phyloP scores from a whole-genome alignment of 2,797 vertebrate genomes.

The Silurus lanzhouensis region DNA sequence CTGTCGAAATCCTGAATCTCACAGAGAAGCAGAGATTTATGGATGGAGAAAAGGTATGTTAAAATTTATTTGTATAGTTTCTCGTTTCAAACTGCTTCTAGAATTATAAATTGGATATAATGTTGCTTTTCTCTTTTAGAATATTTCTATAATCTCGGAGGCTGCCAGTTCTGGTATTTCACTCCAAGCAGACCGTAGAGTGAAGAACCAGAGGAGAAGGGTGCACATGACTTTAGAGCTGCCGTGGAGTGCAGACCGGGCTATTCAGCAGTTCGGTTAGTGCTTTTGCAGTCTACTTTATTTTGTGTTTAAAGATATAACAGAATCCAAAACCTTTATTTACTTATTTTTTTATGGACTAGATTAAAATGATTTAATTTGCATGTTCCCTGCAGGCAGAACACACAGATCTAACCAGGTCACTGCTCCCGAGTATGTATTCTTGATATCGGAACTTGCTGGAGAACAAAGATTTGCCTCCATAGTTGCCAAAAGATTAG shows the following conservation, averaged over 20 bases:
- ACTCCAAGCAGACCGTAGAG: slow-evolving; percentile 92
- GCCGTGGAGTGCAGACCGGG: slow-evolving; percentile 96
- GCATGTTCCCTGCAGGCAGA: slow-evolving; percentile 75
- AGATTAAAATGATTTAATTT: not conserved
- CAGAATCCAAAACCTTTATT: not conserved
- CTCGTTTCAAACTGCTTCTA: not conserved
- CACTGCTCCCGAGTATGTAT: slow-evolving; percentile 96
- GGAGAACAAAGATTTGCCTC: slow-evolving; percentile 98
- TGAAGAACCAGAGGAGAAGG: slow-evolving; percentile 92
- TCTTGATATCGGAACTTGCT: slow-evolving; percentile 96
- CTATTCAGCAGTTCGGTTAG: slow-evolving; percentile 97
- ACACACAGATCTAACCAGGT: slow-evolving; percentile 98
- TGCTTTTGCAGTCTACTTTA: not conserved
- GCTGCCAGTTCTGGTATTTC: slow-evolving; percentile 98
- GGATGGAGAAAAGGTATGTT: slow-evolving; percentile 93
- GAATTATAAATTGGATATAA: slow-evolving; percentile 6
- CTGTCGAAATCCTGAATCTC: slow-evolving; percentile 96
- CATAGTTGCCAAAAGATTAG: slow-evolving; percentile 96
- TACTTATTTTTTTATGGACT: not conserved
- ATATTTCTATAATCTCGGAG: slow-evolving; percentile 98
- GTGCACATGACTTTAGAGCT: slow-evolving; percentile 98
- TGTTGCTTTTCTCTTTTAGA: slow-evolving; percentile 67
- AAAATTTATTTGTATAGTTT: no score
- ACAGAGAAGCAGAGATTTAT: slow-evolving; percentile 98
- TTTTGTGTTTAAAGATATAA: not conserved